A percentile compares a stretch with the other conserved stretches of the same genome.
Evolutionary conservation across 2,797 vertebrate genomes (phyloP).

Genomic region (Neomorphus geoffroyi): DNA sequence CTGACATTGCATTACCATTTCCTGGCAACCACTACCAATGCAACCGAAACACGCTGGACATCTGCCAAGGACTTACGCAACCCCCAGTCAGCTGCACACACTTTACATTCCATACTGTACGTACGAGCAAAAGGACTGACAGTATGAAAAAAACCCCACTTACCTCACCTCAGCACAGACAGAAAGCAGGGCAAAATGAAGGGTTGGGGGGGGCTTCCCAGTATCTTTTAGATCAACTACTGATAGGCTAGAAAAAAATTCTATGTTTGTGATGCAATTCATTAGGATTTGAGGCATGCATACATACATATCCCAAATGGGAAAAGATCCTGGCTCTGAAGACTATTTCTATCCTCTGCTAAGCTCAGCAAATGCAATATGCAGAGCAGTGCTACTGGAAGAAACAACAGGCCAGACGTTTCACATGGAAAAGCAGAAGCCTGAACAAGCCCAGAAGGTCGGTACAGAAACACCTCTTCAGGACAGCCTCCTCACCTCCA

Average conservation of each 20-base stretch:
- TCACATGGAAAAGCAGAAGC: not conserved
- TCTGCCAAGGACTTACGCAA: slow-evolving; percentile 41
- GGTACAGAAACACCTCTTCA: not conserved
- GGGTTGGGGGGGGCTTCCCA: not conserved
- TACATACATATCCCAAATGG: rapidly evolving
- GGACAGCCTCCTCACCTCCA: not conserved
- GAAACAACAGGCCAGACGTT: not conserved
- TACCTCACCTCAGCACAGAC: not conserved
- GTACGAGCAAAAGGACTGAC: not conserved
- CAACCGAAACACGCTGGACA: not conserved
- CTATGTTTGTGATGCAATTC: rapidly evolving
- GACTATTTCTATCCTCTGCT: not conserved
- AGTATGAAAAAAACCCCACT: not conserved
- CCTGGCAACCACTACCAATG: not conserved
- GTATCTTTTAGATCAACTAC: not conserved
- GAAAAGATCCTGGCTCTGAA: not conserved
- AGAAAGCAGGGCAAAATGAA: not conserved
- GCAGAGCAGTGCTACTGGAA: not conserved
- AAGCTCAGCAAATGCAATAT: not conserved
- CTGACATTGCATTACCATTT: not conserved
- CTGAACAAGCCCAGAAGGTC: not conserved
- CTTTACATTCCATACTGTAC: not conserved
- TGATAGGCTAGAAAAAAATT: not conserved
- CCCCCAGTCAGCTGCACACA: not conserved
- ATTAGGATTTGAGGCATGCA: not conserved